Evolutionary conservation across 2,113 vertebrate species (phyloP).

Genomic region (Forbesichthys papilliferus): DNA sequence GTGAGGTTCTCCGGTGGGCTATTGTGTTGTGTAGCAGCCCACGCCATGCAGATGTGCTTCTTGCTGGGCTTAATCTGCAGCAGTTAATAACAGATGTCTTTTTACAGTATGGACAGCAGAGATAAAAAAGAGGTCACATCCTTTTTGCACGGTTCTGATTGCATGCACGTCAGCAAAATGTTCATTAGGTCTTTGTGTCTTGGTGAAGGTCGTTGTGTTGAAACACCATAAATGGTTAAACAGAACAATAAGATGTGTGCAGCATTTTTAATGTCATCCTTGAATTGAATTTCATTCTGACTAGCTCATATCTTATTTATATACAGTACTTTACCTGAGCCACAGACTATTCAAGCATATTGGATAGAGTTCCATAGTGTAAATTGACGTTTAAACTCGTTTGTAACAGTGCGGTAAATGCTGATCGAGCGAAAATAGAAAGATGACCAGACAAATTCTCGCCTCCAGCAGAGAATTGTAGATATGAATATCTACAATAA

Average conservation of each 20-base stretch:
- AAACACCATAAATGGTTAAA: not conserved
- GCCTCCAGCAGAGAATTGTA: no score
- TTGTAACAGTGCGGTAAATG: no score
- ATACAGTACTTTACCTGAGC: no score
- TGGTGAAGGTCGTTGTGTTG: constrained; percentile 15
- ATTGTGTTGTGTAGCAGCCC: constrained; percentile 33
- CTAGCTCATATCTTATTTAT: not conserved
- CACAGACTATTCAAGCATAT: no score
- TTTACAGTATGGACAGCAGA: not conserved
- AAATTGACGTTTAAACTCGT: no score
- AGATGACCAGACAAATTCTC: no score
- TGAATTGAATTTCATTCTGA: not conserved
- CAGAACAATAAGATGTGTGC: not conserved
- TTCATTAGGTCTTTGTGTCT: not conserved
- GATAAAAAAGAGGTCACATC: no score
- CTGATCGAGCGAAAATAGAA: no score
- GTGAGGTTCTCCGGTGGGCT: constrained; percentile 58
- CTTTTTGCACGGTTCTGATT: not conserved
- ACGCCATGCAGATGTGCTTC: constrained; percentile 47
- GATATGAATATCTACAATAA: no score
- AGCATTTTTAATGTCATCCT: not conserved
- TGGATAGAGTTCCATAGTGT: no score
- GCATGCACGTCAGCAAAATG: no score
- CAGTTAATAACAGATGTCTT: not conserved
- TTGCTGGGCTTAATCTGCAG: constrained; percentile 18